Evolutionary conservation across 37 sponge, comb jelly and placozoan genomes (phyloP).

Genomic region (Agelas oroides): DNA sequence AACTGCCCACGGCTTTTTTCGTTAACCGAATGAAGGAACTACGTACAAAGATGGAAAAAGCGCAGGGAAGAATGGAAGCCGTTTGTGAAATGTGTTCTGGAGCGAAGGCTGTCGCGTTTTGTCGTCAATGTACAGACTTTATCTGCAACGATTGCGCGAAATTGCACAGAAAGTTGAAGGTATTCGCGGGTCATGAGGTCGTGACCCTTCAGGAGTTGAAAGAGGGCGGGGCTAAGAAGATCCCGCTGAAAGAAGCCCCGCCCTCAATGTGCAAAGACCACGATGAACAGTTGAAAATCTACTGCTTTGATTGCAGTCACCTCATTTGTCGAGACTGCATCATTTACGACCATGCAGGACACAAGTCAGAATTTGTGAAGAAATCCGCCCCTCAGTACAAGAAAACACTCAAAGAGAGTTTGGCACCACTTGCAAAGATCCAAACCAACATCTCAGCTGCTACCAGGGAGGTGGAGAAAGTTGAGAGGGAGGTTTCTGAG

Average conservation of each 20-base stretch:
- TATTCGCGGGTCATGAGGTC: slow-evolving; percentile 22
- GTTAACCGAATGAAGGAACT: slow-evolving; percentile 41
- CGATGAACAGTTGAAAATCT: slow-evolving; percentile 28
- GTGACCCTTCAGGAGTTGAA: slow-evolving; percentile 18
- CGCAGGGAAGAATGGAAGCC: slow-evolving; percentile 28
- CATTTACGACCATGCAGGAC: slow-evolving; percentile 18
- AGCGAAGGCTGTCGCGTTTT: slow-evolving; percentile 12
- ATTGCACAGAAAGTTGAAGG: slow-evolving; percentile 21
- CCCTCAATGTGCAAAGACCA: slow-evolving; percentile 4
- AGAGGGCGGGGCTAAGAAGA: slow-evolving; percentile 31
- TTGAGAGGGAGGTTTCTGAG: background rate
- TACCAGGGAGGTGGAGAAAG: background rate
- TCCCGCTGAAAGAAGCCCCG: background rate
- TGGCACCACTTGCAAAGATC: slow-evolving; percentile 6
- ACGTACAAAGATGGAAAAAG: slow-evolving; percentile 22
- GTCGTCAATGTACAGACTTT: slow-evolving; percentile 46
- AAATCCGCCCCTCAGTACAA: slow-evolving; percentile 29
- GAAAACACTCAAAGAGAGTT: slow-evolving; percentile 1
- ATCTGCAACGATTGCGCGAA: slow-evolving; percentile 43
- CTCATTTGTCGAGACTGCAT: slow-evolving; percentile 55
- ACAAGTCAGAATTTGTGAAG: slow-evolving; percentile 41
- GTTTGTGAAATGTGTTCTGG: slow-evolving; percentile 33
- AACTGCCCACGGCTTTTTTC: slow-evolving; percentile 40
- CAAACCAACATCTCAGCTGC: background rate
- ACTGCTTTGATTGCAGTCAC: slow-evolving; percentile 47